These are phyloP conservation scores for Drosophila sordidula DNA, from an alignment of 2,888 invertebrate species.

Conservation along the genomic window DNA sequence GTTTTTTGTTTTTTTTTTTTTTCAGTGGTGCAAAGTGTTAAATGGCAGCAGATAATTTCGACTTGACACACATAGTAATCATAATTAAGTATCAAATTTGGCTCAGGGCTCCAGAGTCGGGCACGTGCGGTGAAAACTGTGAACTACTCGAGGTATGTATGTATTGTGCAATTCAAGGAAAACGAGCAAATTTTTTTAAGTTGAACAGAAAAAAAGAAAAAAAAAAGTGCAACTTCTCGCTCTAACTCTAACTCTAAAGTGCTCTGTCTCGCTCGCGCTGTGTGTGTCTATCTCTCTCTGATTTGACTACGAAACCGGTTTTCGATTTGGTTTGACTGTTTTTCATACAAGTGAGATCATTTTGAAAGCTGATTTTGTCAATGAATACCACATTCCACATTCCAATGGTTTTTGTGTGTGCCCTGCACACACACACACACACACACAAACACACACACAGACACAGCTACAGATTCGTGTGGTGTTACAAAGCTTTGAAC, in stretches of 20 bases:
- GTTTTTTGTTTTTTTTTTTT: conserved; percentile 18
- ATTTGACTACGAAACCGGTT: conserved; percentile 86
- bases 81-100: conserved; percentile 72
- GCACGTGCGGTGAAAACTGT: conserved; percentile 58
- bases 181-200: neutral
- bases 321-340: conserved; percentile 86
- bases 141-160: conserved; percentile 32
- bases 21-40: conserved; percentile 62
- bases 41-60: conserved; percentile 62
- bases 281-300: conserved; percentile 52
- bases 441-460: conserved; percentile 5
- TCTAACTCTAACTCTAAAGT: neutral
- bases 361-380: conserved; percentile 86
- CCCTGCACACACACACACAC: conserved; percentile 47
- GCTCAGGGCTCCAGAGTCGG: conserved; percentile 41
- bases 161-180: neutral
- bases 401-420: conserved; percentile 61
- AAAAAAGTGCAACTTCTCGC: conserved; percentile 40
- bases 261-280: neutral
- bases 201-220: neutral
- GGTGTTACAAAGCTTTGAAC: conserved; percentile 81
- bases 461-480: conserved; percentile 45
- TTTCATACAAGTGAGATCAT: conserved; percentile 86
- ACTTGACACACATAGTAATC: conserved; percentile 74
- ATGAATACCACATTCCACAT: conserved; percentile 84